Evolutionary conservation across 2,797 vertebrate species (phyloP).

Genomic region (Anolis apletophallus): DNA sequence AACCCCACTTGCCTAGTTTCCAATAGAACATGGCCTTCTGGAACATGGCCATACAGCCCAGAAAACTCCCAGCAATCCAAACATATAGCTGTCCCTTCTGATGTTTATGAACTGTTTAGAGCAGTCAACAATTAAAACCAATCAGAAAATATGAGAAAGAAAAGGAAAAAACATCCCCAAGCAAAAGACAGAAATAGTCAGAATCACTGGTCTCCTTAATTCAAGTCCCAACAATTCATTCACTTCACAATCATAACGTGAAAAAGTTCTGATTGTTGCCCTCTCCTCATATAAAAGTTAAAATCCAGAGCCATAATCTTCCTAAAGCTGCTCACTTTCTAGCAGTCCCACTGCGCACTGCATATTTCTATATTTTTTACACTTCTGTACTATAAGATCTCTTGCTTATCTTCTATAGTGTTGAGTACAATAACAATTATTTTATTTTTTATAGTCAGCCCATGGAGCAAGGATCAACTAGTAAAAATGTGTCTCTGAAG

Average conservation of each 20-base stretch:
- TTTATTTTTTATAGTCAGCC: conserved; percentile 79
- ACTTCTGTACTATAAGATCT: not conserved
- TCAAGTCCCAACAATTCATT: not conserved
- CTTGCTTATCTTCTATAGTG: not conserved
- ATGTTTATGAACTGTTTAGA: not conserved
- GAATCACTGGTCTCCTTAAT: not conserved
- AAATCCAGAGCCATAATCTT: not conserved
- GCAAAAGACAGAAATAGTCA: not conserved
- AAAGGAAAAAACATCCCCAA: too few species aligned
- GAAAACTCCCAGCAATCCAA: not conserved
- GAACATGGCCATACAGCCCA: too few species aligned
- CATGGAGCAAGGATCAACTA: conserved; percentile 75
- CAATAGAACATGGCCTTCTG: too few species aligned
- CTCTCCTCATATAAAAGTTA: not conserved
- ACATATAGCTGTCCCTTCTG: not conserved
- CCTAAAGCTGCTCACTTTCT: not conserved
- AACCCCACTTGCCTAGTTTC: too few species aligned
- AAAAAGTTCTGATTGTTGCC: not conserved
- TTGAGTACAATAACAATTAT: not conserved
- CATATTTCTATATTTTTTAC: not conserved
- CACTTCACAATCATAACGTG: not conserved
- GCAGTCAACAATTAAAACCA: not conserved
- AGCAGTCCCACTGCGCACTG: not conserved
- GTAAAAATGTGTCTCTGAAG: conserved; percentile 91
- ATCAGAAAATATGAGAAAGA: not conserved